phyloP scores from a whole-genome alignment of 2,888 invertebrate species.

The Eupithecia tripunctaria region DNA sequence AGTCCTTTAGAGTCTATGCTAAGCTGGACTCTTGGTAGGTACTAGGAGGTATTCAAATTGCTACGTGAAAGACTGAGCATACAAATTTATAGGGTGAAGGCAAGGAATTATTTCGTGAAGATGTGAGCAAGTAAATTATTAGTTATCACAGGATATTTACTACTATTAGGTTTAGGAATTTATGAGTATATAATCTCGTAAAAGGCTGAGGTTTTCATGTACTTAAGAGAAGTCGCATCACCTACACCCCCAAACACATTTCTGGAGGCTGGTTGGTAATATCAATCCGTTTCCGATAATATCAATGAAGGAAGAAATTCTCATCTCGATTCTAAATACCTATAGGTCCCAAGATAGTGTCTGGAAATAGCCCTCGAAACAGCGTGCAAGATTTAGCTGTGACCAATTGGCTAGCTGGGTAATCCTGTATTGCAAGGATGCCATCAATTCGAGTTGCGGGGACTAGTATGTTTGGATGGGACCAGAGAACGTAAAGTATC shows the following conservation, averaged over 20 bases:
- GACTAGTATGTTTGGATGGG: slow-evolving; percentile 2
- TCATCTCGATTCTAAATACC: slow-evolving; percentile 16
- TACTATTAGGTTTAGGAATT: too few relatives aligned
- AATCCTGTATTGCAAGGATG: slow-evolving; percentile 27
- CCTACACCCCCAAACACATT: background rate
- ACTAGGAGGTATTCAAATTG: slow-evolving; percentile 5
- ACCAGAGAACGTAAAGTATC: background rate
- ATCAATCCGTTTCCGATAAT: background rate
- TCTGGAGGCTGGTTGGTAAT: background rate
- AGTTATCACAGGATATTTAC: background rate
- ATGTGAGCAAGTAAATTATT: background rate
- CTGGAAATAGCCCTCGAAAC: slow-evolving; percentile 62
- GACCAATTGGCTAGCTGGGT: slow-evolving; percentile 23
- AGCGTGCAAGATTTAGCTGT: slow-evolving; percentile 56
- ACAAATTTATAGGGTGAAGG: background rate
- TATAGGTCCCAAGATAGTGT: slow-evolving; percentile 45
- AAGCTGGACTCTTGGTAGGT: background rate
- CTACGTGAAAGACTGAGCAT: background rate
- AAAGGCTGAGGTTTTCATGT: too few relatives aligned
- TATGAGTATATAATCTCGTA: too few relatives aligned
- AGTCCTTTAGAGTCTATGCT: slow-evolving; percentile 14
- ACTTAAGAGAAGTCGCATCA: too few relatives aligned
- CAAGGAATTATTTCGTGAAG: background rate
- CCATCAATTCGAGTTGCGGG: slow-evolving; percentile 20
- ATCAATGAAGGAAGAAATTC: slow-evolving; percentile 14